These are phyloP conservation scores for Coelopa frigida DNA, from an alignment of 1,140 invertebrate species.

Conservation along the genomic window DNA sequence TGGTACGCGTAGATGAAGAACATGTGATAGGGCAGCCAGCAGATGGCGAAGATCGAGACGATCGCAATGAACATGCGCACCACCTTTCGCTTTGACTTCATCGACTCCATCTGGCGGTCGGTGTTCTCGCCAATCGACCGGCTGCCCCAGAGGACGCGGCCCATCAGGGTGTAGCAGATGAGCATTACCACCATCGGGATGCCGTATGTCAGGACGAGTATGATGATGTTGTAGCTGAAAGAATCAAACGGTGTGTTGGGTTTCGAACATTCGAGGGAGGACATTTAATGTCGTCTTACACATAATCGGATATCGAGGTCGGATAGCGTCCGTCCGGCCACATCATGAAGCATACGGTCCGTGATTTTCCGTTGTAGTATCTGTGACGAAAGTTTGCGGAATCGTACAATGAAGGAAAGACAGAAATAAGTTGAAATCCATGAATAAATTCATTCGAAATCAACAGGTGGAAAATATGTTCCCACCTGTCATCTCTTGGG, in stretches of 20 bases:
- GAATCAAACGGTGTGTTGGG: too few relatives aligned
- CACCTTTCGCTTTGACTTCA: constrained; percentile 84
- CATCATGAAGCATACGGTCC: constrained; percentile 54
- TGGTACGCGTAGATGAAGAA: constrained; percentile 82
- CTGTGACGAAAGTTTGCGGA: constrained; percentile 35
- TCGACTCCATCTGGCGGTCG: constrained; percentile 72
- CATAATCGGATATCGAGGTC: constrained; percentile 51
- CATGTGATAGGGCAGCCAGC: constrained; percentile 83
- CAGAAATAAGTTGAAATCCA: too few relatives aligned
- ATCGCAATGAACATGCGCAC: constrained; percentile 44
- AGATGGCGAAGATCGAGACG: constrained; percentile 76
- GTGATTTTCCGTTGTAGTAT: constrained; percentile 50
- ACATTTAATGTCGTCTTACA: constrained; percentile 48
- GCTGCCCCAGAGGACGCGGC: constrained; percentile 62
- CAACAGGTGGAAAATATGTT: too few relatives aligned
- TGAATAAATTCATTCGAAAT: too few relatives aligned
- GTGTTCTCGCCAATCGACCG: constrained; percentile 84
- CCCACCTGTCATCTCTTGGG: too few relatives aligned
- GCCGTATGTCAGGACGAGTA: constrained; percentile 83
- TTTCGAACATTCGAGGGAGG: too few relatives aligned
- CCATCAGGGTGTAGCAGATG: constrained; percentile 80
- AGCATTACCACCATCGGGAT: constrained; percentile 83
- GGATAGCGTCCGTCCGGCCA: constrained; percentile 61
- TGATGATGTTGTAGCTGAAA: constrained; percentile 84
- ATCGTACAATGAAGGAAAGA: too few relatives aligned